Conservation (phyloP, 1,140 invertebrate species). For the Halictus rubicundus region DNA sequence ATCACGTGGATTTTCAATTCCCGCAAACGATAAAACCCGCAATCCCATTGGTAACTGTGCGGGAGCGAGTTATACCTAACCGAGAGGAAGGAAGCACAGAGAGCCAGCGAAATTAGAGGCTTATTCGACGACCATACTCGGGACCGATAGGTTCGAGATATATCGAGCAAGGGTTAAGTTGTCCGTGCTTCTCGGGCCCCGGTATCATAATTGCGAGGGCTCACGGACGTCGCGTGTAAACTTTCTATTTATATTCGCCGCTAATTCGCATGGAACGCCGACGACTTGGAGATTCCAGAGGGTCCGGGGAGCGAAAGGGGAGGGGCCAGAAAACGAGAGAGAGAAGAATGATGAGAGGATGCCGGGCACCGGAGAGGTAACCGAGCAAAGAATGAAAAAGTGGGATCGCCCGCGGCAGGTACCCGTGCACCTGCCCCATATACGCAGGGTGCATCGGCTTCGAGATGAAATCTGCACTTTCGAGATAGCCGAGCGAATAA, state of each 20-base stretch:
- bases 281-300: slow-evolving; percentile 19
- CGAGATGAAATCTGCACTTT: slow-evolving; percentile 36
- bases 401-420: slow-evolving; percentile 63
- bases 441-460: slow-evolving; percentile 49
- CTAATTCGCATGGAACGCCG: slow-evolving; percentile 44
- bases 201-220: slow-evolving; percentile 30
- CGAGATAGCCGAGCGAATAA: not conserved
- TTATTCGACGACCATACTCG: too few relatives aligned
- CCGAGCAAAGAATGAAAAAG: slow-evolving; percentile 62
- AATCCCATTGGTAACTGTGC: too few relatives aligned
- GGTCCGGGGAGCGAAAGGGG: not conserved
- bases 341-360: slow-evolving; percentile 34
- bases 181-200: not conserved
- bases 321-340: slow-evolving; percentile 12
- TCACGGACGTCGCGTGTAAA: slow-evolving; percentile 37
- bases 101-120: too few relatives aligned
- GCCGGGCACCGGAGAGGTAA: slow-evolving; percentile 33
- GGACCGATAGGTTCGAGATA: not conserved
- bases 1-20: too few relatives aligned
- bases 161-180: not conserved
- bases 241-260: slow-evolving; percentile 53
- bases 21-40: too few relatives aligned
- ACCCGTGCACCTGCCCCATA: slow-evolving; percentile 65
- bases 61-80: too few relatives aligned
- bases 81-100: too few relatives aligned